Conservation (phyloP, 2,797 vertebrate genomes). For the Paramormyrops hopkinsi region DNA sequence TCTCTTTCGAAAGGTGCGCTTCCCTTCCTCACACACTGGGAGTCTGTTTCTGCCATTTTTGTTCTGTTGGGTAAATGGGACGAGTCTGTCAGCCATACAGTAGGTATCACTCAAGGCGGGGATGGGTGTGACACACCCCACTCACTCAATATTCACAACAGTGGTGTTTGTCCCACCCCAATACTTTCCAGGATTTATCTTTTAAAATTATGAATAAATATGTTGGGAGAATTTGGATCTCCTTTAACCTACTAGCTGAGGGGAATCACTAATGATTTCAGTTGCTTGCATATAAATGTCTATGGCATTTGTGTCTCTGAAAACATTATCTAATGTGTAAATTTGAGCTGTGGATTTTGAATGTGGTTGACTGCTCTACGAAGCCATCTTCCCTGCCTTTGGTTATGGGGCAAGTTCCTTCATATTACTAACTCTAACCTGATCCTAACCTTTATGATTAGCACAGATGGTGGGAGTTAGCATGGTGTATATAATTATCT, state of each 20-base stretch:
- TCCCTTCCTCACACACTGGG: not conserved
- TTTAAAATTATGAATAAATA: not conserved
- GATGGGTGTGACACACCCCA: not conserved
- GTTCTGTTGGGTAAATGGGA: not conserved
- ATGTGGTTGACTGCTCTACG: not conserved
- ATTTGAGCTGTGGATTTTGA: not conserved
- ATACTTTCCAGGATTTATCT: not conserved
- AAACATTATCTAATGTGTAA: not conserved
- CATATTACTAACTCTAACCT: not conserved
- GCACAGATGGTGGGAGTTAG: not conserved
- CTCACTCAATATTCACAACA: not conserved
- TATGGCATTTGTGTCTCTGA: not conserved
- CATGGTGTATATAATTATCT: not conserved
- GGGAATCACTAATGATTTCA: not conserved
- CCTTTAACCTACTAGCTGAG: not conserved
- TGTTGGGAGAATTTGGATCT: not conserved
- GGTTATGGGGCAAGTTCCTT: not conserved
- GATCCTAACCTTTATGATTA: not conserved
- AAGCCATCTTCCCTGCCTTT: not conserved
- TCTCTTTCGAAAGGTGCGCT: not conserved
- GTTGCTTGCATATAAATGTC: not conserved
- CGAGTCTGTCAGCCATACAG: not conserved
- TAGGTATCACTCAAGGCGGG: not conserved
- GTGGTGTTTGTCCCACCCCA: not conserved
- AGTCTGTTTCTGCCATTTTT: not conserved